Conservation (phyloP, 2,113 vertebrate genomes). For the Lagopus muta region DNA sequence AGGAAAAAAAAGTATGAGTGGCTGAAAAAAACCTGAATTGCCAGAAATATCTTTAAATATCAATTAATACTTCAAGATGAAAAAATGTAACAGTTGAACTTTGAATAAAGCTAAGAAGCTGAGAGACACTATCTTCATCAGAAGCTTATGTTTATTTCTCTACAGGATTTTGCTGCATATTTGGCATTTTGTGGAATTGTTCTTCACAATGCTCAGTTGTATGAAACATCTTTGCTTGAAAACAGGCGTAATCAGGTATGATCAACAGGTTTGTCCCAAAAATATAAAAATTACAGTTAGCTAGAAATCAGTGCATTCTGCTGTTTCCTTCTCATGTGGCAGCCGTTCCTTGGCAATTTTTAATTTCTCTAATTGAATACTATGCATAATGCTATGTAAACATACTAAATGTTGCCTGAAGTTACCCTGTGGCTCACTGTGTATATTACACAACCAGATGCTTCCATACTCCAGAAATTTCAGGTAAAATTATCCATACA, state of each 20-base stretch:
- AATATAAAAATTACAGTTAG: not conserved
- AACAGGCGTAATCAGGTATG: conserved; percentile 94
- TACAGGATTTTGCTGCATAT: conserved; percentile 93
- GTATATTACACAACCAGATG: not conserved
- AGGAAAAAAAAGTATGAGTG: not conserved
- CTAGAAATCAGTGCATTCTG: not conserved
- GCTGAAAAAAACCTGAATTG: not conserved
- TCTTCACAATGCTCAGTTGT: conserved; percentile 95
- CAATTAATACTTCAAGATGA: not conserved
- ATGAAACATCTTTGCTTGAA: conserved; percentile 94
- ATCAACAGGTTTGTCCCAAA: not conserved
- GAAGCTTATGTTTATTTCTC: not conserved
- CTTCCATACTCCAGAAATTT: not conserved
- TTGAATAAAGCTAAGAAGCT: not conserved
- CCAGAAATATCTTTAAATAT: not conserved
- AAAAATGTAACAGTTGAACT: conserved; percentile 1
- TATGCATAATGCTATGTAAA: not conserved
- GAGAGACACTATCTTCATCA: not conserved
- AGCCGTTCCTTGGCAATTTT: not conserved
- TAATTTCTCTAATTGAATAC: not conserved
- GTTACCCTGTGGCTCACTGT: not conserved
- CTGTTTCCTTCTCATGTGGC: not conserved
- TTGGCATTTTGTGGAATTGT: conserved; percentile 97
- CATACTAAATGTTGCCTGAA: not conserved
- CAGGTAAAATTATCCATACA: not conserved